A percentile compares a stretch with the other conserved stretches of the same genome.
Evolutionary conservation across 2,113 vertebrate species (phyloP).

Genomic region (Puma concolor): DNA sequence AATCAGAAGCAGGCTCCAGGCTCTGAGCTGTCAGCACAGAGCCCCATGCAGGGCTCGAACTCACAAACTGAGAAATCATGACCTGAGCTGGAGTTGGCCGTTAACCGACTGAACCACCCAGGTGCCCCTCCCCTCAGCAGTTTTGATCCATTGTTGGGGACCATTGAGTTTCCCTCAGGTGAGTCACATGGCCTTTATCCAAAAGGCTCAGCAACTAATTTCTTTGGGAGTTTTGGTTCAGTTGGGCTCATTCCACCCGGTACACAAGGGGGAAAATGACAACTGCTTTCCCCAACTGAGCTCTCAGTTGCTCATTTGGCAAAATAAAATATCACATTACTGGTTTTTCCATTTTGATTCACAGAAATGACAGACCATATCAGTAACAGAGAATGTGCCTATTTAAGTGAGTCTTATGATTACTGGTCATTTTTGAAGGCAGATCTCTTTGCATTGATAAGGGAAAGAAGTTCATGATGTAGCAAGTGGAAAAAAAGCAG

Average conservation of each 20-base stretch:
- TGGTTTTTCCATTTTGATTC: background rate
- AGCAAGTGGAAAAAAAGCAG: background rate
- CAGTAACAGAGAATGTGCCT: background rate
- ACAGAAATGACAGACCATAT: background rate
- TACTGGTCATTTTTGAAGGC: background rate
- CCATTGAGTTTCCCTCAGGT: background rate
- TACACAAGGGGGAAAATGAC: background rate
- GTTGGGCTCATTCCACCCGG: background rate
- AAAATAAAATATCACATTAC: background rate
- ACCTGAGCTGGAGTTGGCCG: too few species aligned
- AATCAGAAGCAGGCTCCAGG: too few species aligned
- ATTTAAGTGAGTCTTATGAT: background rate
- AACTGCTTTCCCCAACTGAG: background rate
- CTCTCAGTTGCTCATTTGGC: background rate
- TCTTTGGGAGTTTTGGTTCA: background rate
- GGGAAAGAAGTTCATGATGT: background rate
- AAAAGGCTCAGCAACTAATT: background rate
- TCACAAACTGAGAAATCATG: too few species aligned
- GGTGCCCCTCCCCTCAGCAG: background rate
- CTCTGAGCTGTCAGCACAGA: too few species aligned
- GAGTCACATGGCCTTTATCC: background rate
- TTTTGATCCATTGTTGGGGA: background rate
- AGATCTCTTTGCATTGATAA: background rate
- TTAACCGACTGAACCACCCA: too few species aligned
- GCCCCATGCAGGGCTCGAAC: too few species aligned